Evolutionary conservation across 2,888 invertebrate genomes (phyloP).

Genomic region (Melinopterus prodromus): DNA sequence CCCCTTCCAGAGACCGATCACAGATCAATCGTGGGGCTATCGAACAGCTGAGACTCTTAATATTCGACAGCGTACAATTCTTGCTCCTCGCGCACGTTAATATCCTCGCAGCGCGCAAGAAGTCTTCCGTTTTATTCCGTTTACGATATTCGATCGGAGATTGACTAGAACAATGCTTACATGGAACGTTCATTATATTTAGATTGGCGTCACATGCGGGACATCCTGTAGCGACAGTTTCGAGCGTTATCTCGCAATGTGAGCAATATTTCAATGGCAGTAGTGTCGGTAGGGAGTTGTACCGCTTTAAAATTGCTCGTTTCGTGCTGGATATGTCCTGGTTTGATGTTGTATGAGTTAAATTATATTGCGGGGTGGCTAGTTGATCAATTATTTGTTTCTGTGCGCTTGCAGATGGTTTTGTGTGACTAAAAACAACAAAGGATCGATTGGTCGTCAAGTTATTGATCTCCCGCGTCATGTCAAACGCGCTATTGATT

Average conservation of each 20-base stretch:
- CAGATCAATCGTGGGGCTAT: constrained; percentile 52
- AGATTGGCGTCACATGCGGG: constrained; percentile 50
- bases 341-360: not conserved
- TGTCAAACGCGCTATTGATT: not conserved
- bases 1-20: constrained; percentile 43
- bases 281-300: constrained; percentile 34
- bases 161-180: constrained; percentile 56
- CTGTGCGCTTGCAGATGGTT: not conserved
- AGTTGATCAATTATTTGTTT: not conserved
- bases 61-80: constrained; percentile 55
- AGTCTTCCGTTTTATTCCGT: not conserved
- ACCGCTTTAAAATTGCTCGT: not conserved
- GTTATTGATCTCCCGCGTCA: not conserved
- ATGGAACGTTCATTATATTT: constrained; percentile 57
- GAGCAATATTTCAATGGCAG: constrained; percentile 42
- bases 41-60: constrained; percentile 58
- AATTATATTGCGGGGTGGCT: not conserved
- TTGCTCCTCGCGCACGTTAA: constrained; percentile 46
- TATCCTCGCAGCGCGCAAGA: constrained; percentile 41
- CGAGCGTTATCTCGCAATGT: constrained; percentile 6
- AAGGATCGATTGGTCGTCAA: constrained; percentile 4
- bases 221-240: not conserved
- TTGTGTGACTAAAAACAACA: not conserved
- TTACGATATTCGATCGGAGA: constrained; percentile 54
- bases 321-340: not conserved